phyloP scores from a whole-genome alignment of 2,113 vertebrate genomes.

The Eolophus roseicapilla region DNA sequence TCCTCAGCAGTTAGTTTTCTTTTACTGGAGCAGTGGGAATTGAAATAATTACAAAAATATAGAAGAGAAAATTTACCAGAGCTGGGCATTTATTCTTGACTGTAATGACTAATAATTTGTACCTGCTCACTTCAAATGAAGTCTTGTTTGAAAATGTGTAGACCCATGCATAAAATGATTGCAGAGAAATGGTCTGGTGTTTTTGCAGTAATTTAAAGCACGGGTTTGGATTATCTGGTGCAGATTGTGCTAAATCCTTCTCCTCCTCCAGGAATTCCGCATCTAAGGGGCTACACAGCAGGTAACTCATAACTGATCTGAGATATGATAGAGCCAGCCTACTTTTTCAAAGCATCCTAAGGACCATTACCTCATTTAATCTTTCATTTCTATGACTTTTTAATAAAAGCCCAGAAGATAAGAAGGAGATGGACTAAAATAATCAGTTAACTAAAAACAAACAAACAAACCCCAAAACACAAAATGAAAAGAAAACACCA shows the following conservation, averaged over 20 bases:
- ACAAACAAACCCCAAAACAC: neutral
- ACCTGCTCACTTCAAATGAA: neutral
- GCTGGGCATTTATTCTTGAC: neutral
- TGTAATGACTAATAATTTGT: neutral
- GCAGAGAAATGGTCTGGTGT: neutral
- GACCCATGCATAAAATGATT: neutral
- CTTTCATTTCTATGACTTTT: neutral
- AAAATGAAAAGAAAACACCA: neutral
- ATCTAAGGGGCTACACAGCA: neutral
- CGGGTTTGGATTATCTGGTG: neutral
- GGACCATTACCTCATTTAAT: neutral
- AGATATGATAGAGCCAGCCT: neutral
- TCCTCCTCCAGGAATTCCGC: neutral
- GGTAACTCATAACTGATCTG: neutral
- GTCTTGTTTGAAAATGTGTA: neutral
- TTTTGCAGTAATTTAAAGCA: neutral
- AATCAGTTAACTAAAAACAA: neutral
- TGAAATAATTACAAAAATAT: neutral
- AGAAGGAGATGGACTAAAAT: neutral
- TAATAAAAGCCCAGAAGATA: neutral
- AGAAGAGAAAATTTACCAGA: neutral
- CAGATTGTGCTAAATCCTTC: neutral
- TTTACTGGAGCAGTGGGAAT: neutral
- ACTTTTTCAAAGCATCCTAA: neutral
- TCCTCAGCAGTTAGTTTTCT: neutral